These are phyloP conservation scores for Gadopsis bispinosus DNA, from an alignment of 2,797 vertebrate genomes.

Conservation along the genomic window DNA sequence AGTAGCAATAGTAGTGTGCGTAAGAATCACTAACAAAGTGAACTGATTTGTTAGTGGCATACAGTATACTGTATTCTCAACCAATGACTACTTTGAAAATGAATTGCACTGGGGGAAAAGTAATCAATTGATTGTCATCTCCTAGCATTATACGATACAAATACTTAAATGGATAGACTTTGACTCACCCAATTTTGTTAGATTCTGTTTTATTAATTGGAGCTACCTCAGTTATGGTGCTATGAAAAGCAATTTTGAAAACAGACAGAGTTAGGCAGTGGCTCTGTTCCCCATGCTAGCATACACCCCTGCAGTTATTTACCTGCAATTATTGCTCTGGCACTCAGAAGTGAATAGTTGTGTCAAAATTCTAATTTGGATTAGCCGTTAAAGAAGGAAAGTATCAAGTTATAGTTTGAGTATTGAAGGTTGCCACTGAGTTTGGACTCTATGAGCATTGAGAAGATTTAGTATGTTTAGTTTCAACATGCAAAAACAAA, in stretches of 20 bases:
- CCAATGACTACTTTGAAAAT: not conserved
- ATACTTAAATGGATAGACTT: not conserved
- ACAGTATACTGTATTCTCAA: not conserved
- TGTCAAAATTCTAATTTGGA: not conserved
- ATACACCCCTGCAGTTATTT: not conserved
- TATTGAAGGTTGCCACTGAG: not conserved
- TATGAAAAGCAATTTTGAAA: constrained; percentile 2
- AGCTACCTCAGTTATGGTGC: not conserved
- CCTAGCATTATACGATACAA: not conserved
- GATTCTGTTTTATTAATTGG: not conserved
- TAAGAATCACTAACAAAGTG: not conserved
- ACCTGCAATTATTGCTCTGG: not conserved
- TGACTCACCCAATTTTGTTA: not conserved
- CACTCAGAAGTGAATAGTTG: not conserved
- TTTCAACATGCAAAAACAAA: not conserved
- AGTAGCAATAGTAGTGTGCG: not conserved
- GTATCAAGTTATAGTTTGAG: not conserved
- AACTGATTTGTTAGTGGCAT: not conserved
- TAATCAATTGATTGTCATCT: not conserved
- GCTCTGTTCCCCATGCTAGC: not conserved
- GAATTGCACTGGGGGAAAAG: not conserved
- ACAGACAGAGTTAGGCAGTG: not conserved
- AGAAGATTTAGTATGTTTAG: not conserved
- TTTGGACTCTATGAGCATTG: not conserved
- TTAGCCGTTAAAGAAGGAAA: not conserved